Evolutionary conservation across 2,113 vertebrate species (phyloP).

Genomic region (Nerophis lumbriciformis): DNA sequence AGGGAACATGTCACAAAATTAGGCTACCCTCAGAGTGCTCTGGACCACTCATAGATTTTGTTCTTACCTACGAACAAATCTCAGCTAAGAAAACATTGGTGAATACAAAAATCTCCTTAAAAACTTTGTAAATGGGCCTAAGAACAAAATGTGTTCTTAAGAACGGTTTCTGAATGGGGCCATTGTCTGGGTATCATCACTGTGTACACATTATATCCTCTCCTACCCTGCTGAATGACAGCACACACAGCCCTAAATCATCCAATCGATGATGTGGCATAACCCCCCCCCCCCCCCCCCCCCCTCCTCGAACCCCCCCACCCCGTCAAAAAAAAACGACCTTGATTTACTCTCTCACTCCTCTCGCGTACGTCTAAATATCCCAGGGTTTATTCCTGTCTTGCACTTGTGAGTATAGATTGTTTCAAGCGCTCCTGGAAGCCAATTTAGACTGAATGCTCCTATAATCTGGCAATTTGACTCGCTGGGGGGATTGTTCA

Average conservation of each 20-base stretch:
- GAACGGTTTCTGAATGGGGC: no score
- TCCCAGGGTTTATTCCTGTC: conserved; percentile 12
- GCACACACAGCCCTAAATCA: conserved; percentile 59
- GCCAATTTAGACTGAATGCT: conserved; percentile 57
- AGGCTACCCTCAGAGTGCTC: no score
- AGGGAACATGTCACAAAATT: no score
- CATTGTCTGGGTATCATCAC: conserved; percentile 26
- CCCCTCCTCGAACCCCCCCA: no score
- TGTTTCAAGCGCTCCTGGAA: conserved; percentile 71
- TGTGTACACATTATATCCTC: conserved; percentile 55
- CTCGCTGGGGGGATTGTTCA: conserved; percentile 56
- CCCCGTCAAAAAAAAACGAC: conserved; percentile 27
- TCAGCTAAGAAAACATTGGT: no score
- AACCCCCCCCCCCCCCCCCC: conserved; percentile 16
- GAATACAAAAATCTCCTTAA: no score
- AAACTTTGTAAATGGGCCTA: no score
- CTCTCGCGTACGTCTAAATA: background rate
- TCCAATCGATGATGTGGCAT: conserved; percentile 61
- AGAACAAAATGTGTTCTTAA: no score
- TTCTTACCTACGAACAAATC: no score
- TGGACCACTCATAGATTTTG: no score
- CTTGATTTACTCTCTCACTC: conserved; percentile 22
- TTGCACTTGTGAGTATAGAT: conserved; percentile 61
- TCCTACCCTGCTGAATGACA: conserved; percentile 42
- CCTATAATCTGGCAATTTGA: conserved; percentile 67